phyloP scores from a whole-genome alignment of 2,797 vertebrate species.

The Lacerta agilis region DNA sequence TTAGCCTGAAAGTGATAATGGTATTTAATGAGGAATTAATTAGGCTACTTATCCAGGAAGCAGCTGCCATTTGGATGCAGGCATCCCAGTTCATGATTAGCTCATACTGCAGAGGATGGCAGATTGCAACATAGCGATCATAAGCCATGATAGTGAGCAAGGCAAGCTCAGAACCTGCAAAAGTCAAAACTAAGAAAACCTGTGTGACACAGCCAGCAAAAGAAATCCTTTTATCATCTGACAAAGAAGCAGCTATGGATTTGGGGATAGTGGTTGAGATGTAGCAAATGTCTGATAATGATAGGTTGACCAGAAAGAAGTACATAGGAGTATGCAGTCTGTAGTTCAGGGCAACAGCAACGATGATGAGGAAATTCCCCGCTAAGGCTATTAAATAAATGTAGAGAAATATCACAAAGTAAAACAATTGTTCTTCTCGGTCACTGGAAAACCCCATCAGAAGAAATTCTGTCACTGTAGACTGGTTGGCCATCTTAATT shows the following conservation, averaged over 20 bases:
- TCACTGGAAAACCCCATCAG: slow-evolving; percentile 1
- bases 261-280: slow-evolving; percentile 9
- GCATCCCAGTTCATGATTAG: not conserved
- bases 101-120: slow-evolving; percentile 50
- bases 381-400: not conserved
- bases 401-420: not conserved
- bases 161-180: not conserved
- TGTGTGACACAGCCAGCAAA: not conserved
- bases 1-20: not conserved
- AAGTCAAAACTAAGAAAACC: slow-evolving; percentile 1
- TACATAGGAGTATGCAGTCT: slow-evolving; percentile 19
- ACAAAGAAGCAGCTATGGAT: not conserved
- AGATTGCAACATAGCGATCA: slow-evolving; percentile 66
- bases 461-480: not conserved
- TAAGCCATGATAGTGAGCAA: slow-evolving; percentile 16
- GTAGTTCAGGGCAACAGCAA: not conserved
- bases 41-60: not conserved
- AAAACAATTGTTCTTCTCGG: not conserved
- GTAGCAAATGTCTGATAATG: slow-evolving; percentile 8
- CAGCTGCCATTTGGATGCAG: not conserved
- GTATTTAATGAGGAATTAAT: not conserved
- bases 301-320: slow-evolving; percentile 21
- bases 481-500: not conserved
- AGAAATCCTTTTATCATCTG: not conserved
- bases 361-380: not conserved